Evolutionary conservation across 2,113 vertebrate genomes (phyloP).

Genomic region (Willisornis vidua): DNA sequence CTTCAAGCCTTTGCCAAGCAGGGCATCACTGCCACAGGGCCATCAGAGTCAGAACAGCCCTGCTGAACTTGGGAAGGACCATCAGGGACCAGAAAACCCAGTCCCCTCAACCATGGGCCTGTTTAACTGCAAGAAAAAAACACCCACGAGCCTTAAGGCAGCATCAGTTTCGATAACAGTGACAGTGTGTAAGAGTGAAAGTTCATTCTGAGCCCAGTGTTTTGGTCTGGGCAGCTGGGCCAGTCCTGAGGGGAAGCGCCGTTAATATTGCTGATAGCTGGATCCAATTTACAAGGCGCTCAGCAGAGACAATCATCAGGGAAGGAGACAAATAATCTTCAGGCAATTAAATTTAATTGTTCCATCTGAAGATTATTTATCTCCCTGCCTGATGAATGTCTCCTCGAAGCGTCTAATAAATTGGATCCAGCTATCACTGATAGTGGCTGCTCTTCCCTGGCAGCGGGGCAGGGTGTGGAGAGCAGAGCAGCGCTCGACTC

Average conservation of each 20-base stretch:
- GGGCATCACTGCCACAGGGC: background rate
- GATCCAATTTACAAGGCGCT: constrained; percentile 71
- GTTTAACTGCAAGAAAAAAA: background rate
- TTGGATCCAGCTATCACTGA: constrained; percentile 70
- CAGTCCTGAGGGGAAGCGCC: background rate
- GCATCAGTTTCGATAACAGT: background rate
- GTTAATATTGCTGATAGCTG: constrained; percentile 66
- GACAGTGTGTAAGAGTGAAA: constrained; percentile 4
- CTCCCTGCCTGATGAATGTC: constrained; percentile 71
- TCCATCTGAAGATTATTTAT: constrained; percentile 75
- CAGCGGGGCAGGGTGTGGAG: constrained; percentile 10
- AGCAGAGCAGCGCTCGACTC: constrained; percentile 28
- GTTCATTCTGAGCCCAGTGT: constrained; percentile 30
- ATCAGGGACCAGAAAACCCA: background rate
- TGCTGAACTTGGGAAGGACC: background rate
- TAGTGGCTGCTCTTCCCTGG: constrained; percentile 52
- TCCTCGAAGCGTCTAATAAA: constrained; percentile 62
- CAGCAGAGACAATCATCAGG: constrained; percentile 66
- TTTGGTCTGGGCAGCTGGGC: constrained; percentile 42
- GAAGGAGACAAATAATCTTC: constrained; percentile 74
- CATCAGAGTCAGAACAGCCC: fast-evolving
- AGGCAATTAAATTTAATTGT: constrained; percentile 76
- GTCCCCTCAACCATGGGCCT: background rate
- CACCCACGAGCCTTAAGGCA: background rate
- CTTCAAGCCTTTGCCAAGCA: background rate